These are phyloP conservation scores for Ligdia adustata DNA, from an alignment of 2,888 invertebrate genomes.

Conservation along the genomic window DNA sequence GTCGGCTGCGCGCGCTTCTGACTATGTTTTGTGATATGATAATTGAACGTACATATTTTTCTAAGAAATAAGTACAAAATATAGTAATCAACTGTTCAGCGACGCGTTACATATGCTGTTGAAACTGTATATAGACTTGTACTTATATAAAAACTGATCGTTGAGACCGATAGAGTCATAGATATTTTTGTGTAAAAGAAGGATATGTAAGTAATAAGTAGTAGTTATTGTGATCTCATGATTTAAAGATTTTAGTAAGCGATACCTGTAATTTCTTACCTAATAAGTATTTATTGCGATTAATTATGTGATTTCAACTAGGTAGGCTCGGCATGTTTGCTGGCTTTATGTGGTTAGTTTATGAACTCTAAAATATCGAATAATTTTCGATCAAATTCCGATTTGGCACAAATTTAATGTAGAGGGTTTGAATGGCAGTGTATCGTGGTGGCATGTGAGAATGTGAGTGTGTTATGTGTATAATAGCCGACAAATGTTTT, in stretches of 20 bases:
- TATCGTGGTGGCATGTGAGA: slow-evolving; percentile 35
- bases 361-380: slow-evolving; percentile 31
- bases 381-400: slow-evolving; percentile 30
- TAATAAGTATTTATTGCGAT: slow-evolving; percentile 29
- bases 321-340: slow-evolving; percentile 37
- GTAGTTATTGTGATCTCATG: slow-evolving; percentile 52
- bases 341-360: slow-evolving; percentile 50
- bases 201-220: slow-evolving; percentile 44
- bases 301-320: slow-evolving; percentile 24
- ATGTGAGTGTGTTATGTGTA: slow-evolving; percentile 36
- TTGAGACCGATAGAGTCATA: slow-evolving; percentile 52
- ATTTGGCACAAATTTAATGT: slow-evolving; percentile 30
- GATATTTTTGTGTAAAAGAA: slow-evolving; percentile 69
- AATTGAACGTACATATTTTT: slow-evolving; percentile 77
- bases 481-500: slow-evolving; percentile 46
- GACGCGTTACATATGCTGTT: slow-evolving; percentile 53
- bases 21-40: slow-evolving; percentile 76
- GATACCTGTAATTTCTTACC: slow-evolving; percentile 26
- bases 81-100: slow-evolving; percentile 56
- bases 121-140: slow-evolving; percentile 59
- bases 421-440: slow-evolving; percentile 28
- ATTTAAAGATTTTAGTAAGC: slow-evolving; percentile 28
- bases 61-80: slow-evolving; percentile 81
- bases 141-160: slow-evolving; percentile 50
- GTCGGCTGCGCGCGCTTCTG: slow-evolving; percentile 68